Evolutionary conservation across 2,888 invertebrate genomes (phyloP).

Genomic region (Lasius platythorax): DNA sequence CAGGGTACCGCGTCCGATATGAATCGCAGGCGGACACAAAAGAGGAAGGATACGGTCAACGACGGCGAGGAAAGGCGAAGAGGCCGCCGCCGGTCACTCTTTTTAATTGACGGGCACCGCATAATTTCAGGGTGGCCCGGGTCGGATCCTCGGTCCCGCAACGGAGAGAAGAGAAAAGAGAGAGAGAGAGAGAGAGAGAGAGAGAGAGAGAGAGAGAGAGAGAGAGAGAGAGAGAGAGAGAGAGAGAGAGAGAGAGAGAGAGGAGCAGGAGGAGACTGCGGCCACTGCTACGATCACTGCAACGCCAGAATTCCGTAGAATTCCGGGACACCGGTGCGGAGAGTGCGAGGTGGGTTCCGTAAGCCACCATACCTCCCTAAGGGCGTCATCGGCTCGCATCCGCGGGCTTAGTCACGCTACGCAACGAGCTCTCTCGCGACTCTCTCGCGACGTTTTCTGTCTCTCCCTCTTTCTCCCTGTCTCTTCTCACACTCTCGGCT

Average conservation of each 20-base stretch:
- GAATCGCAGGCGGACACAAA: conserved; percentile 55
- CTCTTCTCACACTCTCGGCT: conserved; percentile 44
- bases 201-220: not conserved
- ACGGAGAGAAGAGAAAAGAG: not conserved
- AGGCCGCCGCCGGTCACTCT: conserved; percentile 77
- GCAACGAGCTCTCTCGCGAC: conserved; percentile 77
- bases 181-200: not conserved
- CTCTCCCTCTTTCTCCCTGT: not conserved
- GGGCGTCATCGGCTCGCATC: conserved; percentile 54
- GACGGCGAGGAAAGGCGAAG: conserved; percentile 44
- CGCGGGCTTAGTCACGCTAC: conserved; percentile 81
- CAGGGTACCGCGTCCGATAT: conserved; percentile 51
- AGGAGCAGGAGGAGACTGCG: conserved; percentile 4
- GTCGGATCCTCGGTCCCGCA: not conserved
- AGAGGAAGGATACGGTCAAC: conserved; percentile 53
- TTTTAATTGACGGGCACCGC: conserved; percentile 80
- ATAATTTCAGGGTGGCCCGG: conserved; percentile 75
- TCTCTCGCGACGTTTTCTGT: not conserved
- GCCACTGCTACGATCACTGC: conserved; percentile 43
- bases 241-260: not conserved
- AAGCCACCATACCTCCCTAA: not conserved
- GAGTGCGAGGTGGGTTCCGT: conserved; percentile 15
- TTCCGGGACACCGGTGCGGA: conserved; percentile 63
- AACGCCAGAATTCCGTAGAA: conserved; percentile 72
- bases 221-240: not conserved